Conservation (phyloP, 2,888 invertebrate species). For the Galeruca laticollis region DNA sequence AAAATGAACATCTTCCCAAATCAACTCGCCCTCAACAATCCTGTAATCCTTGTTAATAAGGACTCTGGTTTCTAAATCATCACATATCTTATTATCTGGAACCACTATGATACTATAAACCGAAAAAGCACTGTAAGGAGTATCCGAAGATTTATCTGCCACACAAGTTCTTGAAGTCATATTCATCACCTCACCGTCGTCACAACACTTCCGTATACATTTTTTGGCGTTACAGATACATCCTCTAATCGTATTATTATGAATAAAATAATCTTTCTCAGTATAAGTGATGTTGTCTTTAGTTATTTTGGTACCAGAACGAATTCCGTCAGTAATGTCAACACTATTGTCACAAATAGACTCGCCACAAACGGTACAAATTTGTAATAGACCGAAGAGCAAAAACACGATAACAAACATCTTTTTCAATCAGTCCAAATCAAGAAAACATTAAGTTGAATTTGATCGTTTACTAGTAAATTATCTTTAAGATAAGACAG, state of each 20-base stretch:
- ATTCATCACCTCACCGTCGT: constrained; percentile 42
- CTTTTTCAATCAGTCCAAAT: neutral
- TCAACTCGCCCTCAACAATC: constrained; percentile 39
- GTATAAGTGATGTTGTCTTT: constrained; percentile 46
- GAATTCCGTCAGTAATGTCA: constrained; percentile 49
- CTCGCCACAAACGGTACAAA: neutral
- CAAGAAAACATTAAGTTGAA: constrained; percentile 9
- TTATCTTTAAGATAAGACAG: constrained; percentile 6
- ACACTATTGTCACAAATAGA: constrained; percentile 39
- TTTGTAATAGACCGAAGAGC: constrained; percentile 1
- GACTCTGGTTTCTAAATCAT: constrained; percentile 39
- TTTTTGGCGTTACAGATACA: constrained; percentile 45
- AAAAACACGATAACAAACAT: constrained; percentile 31
- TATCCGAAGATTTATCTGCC: constrained; percentile 1
- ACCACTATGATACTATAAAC: constrained; percentile 47
- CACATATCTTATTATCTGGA: constrained; percentile 47
- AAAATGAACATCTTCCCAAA: constrained; percentile 40
- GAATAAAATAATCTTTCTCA: constrained; percentile 41
- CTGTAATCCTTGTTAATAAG: constrained; percentile 35
- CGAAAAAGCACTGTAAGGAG: constrained; percentile 25
- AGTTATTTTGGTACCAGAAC: constrained; percentile 43
- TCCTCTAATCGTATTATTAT: constrained; percentile 37
- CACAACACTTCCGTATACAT: constrained; percentile 50
- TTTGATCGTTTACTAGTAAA: neutral
- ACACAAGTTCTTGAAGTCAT: constrained; percentile 43